phyloP scores from a whole-genome alignment of 2,888 invertebrate genomes.

The Pyrochroa serraticornis region DNA sequence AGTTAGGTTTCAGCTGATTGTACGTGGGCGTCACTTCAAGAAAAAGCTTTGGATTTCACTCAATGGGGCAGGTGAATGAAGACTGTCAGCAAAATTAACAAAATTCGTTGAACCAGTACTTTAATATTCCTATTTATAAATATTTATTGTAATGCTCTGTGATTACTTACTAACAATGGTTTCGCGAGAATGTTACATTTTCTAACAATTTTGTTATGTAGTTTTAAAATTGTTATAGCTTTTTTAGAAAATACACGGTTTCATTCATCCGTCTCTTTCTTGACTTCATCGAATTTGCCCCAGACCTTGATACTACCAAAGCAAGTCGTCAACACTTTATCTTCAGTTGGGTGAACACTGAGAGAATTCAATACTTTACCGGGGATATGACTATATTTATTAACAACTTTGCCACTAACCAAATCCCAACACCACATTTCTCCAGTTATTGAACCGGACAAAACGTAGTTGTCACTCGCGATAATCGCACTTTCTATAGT shows the following conservation, averaged over 20 bases:
- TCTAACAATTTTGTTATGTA: conserved; percentile 10
- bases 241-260: conserved; percentile 17
- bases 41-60: background rate
- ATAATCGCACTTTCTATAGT: conserved; percentile 88
- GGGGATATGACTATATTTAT: conserved; percentile 61
- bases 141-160: conserved; percentile 19
- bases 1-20: too few species aligned
- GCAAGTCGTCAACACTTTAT: conserved; percentile 74
- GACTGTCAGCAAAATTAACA: background rate
- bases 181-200: conserved; percentile 23
- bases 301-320: conserved; percentile 75
- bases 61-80: background rate
- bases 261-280: conserved; percentile 17
- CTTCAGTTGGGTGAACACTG: conserved; percentile 79
- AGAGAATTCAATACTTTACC: conserved; percentile 77
- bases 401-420: conserved; percentile 70
- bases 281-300: conserved; percentile 56
- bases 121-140: background rate
- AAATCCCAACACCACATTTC: conserved; percentile 89
- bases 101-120: background rate
- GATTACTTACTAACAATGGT: conserved; percentile 34
- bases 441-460: conserved; percentile 91
- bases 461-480: conserved; percentile 80
- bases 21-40: background rate
- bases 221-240: conserved; percentile 1